Percentiles rank a stretch among this genome's conserved stretches.
Conservation (phyloP, 2,888 invertebrate genomes). For the Clepsis dumicolana region DNA sequence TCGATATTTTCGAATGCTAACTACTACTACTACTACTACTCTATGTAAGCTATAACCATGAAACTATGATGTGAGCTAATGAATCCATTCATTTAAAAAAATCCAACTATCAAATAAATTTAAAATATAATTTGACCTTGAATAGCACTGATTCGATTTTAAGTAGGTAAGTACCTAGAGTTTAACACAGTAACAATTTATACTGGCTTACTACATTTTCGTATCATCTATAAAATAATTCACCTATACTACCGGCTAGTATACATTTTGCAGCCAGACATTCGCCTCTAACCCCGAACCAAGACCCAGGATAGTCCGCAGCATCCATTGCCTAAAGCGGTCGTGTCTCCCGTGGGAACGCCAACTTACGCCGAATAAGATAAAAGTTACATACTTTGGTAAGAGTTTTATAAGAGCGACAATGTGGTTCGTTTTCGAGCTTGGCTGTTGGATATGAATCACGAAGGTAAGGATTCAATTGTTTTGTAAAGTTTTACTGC, state of each 20-base stretch:
- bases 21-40: too few species aligned
- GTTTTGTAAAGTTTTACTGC: background rate
- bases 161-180: too few species aligned
- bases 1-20: background rate
- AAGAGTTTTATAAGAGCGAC: background rate
- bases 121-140: too few species aligned
- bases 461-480: constrained; percentile 3
- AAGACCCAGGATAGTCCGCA: constrained; percentile 28
- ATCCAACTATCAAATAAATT: too few species aligned
- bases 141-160: too few species aligned
- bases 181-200: too few species aligned
- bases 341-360: constrained; percentile 23
- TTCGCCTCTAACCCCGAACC: background rate
- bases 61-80: too few species aligned
- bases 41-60: background rate
- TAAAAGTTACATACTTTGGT: background rate
- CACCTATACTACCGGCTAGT: background rate
- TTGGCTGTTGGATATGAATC: constrained; percentile 8
- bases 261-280: constrained; percentile 17
- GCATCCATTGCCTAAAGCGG: constrained; percentile 35
- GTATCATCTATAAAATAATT: background rate
- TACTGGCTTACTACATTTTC: background rate
- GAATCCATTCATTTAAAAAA: too few species aligned
- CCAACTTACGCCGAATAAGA: background rate
- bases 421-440: constrained; percentile 2